Evolutionary conservation across 2,113 vertebrate species (phyloP), one percentile per base, ranked within the genome.

Genomic region (Mesoclemmys tuberculata): DNA sequence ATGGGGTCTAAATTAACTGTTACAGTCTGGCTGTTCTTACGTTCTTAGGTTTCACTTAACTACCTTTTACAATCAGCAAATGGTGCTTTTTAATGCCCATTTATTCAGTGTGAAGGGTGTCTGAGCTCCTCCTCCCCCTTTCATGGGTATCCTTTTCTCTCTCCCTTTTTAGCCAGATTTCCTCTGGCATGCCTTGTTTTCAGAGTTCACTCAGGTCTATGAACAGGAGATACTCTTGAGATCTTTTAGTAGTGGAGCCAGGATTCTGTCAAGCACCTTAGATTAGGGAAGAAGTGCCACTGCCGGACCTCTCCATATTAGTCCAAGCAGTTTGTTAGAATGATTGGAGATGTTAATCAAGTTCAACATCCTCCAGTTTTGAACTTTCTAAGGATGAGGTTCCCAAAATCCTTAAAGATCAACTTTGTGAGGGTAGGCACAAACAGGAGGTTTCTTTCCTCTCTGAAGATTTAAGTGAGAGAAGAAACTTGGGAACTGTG

Each of bases 401-500:
- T 55, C 21, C 54, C 54, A 55, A 24, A 55, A 16, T 24, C 54
- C 54, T 55, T 18, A 55, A 55, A 55, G 16, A 55, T 55, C 24
- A 21, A 21, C 24, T 55, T 58, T 97, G 92, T 95, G 92, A 96
- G 90, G 95, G 54, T 90, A 91, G 82, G 75, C 94, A 46, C 80
- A 90, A 85, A 82, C 77, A 55, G 8, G 24, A 55, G 54, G 51
- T 84, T 56, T 61, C 83, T 90, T 71, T 46, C 44, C 81, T 79
- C 85, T 71, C 85, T 21, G 61, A 92, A 84, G 19, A 29, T 61
- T 91, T 77, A 48, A 46, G 38, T 84, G 55, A 44, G 6, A 93
- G 86, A 44, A 48, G 80, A 95, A 95, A 92, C 91, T 54, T 64
- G 81, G 51, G 80, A 90, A 92, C 74, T 58, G 56, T 35, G 13